A percentile compares a stretch with the other conserved stretches of the same genome.
Evolutionary conservation across 1,140 invertebrate species (phyloP).

Genomic region (Brachionus plicatilis): DNA sequence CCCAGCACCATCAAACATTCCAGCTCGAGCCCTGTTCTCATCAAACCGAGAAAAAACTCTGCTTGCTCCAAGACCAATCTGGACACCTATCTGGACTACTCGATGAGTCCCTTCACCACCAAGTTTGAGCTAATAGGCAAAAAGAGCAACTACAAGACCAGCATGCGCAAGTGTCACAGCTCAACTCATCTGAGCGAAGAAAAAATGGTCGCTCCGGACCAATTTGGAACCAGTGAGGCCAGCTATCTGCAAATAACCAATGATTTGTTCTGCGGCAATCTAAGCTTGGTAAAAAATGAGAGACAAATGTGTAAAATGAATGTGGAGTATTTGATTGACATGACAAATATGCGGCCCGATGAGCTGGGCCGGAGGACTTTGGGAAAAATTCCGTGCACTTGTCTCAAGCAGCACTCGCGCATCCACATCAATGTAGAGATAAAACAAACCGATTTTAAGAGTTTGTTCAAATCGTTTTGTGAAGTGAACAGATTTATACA

Average conservation of each 20-base stretch:
- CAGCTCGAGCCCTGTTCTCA: not conserved
- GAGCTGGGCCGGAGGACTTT: not conserved
- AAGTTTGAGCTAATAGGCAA: not conserved
- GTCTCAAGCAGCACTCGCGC: constrained; percentile 10
- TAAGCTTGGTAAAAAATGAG: constrained; percentile 14
- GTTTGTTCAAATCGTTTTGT: constrained; percentile 12
- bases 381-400: constrained; percentile 28
- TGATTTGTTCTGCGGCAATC: constrained; percentile 15
- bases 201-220: not conserved
- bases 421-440: not conserved
- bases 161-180: not conserved
- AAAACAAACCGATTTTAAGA: not conserved
- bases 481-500: constrained; percentile 33
- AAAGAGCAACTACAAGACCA: not conserved
- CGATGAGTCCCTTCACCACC: constrained; percentile 19
- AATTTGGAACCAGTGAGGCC: not conserved
- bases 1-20: not conserved
- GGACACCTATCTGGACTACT: constrained; percentile 23
- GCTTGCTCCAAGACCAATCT: not conserved
- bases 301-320: constrained; percentile 19
- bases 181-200: not conserved
- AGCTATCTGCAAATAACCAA: not conserved
- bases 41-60: not conserved
- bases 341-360: constrained; percentile 24
- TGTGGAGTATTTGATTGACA: constrained; percentile 29